Conservation (phyloP, 1,140 invertebrate species). For the Eumaeus atala region DNA sequence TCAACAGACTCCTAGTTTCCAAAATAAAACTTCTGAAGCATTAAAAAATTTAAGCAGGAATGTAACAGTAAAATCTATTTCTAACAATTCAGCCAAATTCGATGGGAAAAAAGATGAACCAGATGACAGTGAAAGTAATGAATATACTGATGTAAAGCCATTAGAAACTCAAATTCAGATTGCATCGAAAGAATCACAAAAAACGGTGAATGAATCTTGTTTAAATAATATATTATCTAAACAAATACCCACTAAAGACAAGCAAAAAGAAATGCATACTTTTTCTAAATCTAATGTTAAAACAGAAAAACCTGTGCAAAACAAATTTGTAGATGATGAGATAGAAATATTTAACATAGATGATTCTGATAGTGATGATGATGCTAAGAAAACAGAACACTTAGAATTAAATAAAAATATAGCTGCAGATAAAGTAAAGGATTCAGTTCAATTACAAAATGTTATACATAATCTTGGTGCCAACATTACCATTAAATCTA, state of each 20-base stretch:
- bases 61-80: conserved; percentile 10
- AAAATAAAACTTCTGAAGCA: neutral
- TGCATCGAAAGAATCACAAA: neutral
- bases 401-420: conserved; percentile 15
- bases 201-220: neutral
- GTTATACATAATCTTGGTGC: conserved; percentile 34
- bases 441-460: conserved; percentile 14
- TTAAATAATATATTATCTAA: neutral
- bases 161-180: neutral
- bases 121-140: neutral
- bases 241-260: neutral
- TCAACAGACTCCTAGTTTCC: neutral
- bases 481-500: conserved; percentile 41
- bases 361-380: conserved; percentile 55
- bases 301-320: conserved; percentile 18
- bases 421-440: conserved; percentile 17
- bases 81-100: neutral
- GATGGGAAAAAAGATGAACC: neutral
- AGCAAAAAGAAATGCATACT: neutral
- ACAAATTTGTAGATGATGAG: conserved; percentile 34
- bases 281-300: conserved; percentile 4
- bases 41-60: conserved; percentile 1
- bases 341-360: conserved; percentile 61
- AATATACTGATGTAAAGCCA: neutral
- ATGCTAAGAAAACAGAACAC: conserved; percentile 19